Evolutionary conservation across 1,140 invertebrate genomes (phyloP), one percentile per base, ranked within the genome.

Genomic region (Euura lappo): DNA sequence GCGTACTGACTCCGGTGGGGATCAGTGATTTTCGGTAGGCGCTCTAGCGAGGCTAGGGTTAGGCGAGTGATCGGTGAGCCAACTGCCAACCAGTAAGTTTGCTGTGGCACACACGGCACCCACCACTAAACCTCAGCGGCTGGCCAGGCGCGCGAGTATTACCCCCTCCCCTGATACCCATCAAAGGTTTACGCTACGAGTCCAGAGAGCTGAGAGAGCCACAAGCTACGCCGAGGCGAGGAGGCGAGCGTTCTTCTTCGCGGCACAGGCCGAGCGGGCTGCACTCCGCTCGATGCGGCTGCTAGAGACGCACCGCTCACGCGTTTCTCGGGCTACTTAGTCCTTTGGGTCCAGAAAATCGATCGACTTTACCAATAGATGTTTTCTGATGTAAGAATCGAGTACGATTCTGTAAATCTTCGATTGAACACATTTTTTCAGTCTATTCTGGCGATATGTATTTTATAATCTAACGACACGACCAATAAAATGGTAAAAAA

Each of bases 211-310:
- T 28, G 28, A 28, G 28, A 28, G 28, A 28, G 28, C 67, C 43
- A 45, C 71, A 65, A 65, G 74, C 77, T 76, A 78, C 81, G 79
- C 81, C 79, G 72, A 75, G 71, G 73, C 79, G 1, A 28, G 28
- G 28, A 28, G 28, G 28, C 28, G 28, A 28, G 28, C 28, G 28
- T 28, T 28, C 28, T 28, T 28, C 28, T 28, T 28, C 28, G 1
- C 28, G 28, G 28, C 28, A 28, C 28, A 28, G 28, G 28, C 28
- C 28, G 28, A 28, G 28, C 28, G 28, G 28, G 28, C 28, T 28
- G 1, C 28, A 28, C 73, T 71, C 69, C 68, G 69, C 68, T 68
- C 64, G 70, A 64, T 71, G 44, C 3, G 42, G 75, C 79, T 79
- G 8, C 8, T 11, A 8, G 51, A 6, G 51, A 60, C 51, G 51